Evolutionary conservation across 2,797 vertebrate species (phyloP), one percentile per base, ranked within the genome.

Genomic region (Rhabdomys pumilio): DNA sequence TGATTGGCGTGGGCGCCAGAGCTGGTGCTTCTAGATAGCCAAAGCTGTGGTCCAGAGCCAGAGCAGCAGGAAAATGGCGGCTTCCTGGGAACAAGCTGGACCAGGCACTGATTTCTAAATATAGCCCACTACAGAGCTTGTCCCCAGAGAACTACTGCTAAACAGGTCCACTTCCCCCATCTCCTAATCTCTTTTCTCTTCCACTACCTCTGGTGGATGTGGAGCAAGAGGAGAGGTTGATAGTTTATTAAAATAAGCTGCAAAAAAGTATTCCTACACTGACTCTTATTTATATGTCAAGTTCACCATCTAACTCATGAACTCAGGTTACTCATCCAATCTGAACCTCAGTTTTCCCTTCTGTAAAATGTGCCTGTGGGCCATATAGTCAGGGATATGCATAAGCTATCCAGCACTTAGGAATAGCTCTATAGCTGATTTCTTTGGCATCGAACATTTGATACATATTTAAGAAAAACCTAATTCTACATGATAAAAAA

Each of bases 401-500:
- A 1, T 79, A 76, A 94, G 88, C 47, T 14, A 13, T 29, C 20
- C 29, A 3, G 24, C 17, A 67, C 61, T 47, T 11, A 38, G 38
- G 20, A 90, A 72, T 19, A 7, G 44, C 13, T 20, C 20, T 41
- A 50, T 31, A 26, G 75, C 10, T 82, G 17, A 34, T 82, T 47
- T 24, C 88, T 86, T 96, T 38, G 34, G 53, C n/a, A 47, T 76
- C 82, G 41, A 34, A 63, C 69, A 31, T 92, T 72, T 47, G 3
- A 7, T 85, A n/a, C 22, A 73, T 41, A 44, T 53, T 90, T 89
- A 77, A 61, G 47, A 91, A 77, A 38, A 47, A 65, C n/a, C 41
- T 67, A 29, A 53, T 90, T 94, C 93, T 50, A 90, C 3, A 72
- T 55, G 55, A 69, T 81, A 38, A 63, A 90, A 90, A 89, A n/a